A percentile compares a stretch with the other conserved stretches of the same genome.
Conservation (phyloP, 1,140 invertebrate species). For the Ceratosolen solmsi region DNA sequence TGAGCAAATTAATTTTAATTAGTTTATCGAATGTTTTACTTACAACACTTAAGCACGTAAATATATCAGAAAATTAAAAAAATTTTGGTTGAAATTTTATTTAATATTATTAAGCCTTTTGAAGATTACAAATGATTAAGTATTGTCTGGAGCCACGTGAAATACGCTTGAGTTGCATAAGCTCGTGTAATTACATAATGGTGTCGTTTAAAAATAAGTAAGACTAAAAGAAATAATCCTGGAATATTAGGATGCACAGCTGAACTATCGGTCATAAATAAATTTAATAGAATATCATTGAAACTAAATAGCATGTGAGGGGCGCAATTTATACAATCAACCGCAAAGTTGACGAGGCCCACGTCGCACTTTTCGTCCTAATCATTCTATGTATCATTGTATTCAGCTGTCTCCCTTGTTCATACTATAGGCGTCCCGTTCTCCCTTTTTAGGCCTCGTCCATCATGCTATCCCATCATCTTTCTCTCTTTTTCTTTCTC, state of each 20-base stretch:
- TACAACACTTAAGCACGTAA: no score
- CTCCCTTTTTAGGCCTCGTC: background rate
- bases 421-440: background rate
- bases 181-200: no score
- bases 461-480: background rate
- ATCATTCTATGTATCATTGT: constrained; percentile 38
- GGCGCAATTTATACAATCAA: background rate
- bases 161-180: no score
- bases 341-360: background rate
- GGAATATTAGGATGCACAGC: background rate
- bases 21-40: no score
- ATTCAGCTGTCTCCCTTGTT: constrained; percentile 16
- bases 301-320: background rate
- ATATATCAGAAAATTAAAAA: no score
- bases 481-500: constrained; percentile 36
- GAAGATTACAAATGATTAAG: no score
- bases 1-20: no score
- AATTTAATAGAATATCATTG: background rate
- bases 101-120: no score
- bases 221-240: background rate
- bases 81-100: no score
- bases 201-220: no score
- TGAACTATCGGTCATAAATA: background rate
- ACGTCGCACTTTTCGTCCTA: background rate
- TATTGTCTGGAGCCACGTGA: no score